Base-by-base conservation (phyloP, 2,888 invertebrate genomes). In the Spisula solida region DNA sequence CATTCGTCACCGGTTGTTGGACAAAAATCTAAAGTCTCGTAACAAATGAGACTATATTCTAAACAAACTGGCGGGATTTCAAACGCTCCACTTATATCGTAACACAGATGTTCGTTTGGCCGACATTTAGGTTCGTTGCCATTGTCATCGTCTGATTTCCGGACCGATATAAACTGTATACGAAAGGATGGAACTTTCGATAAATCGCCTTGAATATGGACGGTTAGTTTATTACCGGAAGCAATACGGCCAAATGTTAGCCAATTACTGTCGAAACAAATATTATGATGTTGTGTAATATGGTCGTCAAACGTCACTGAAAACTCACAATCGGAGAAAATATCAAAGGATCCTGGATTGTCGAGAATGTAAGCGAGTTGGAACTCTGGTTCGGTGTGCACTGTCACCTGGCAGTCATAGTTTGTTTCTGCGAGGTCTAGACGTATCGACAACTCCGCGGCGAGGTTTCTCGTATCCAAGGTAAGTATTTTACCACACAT, bases 11-110 rank as follows among this genome's bases (percentile, higher is more conserved):
- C 55, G 8, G 20, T 29, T n/a, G 12, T 20, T 16, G 29, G 16
- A 84, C 84, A 84, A 31, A 78, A 84, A 1, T 31, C 25, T 18
- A 75, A 55, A 4, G 75, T 20, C 18, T 34, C 75, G 34, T 84
- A 31, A 31, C 84, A 84, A 20, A 84, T 20, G 5, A 84, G 31
- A 25, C 78, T 84, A n/a, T 84, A 78, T 29, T 84, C 75, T 12
- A 84, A 25, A 78, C 84, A 84, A 14, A n/a, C 84, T 55, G 51
- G 8, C 0, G 47, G 51, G 8, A 48, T 20, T 10, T 47, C 31
- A 0, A 14, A 34, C 2, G 70, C 48, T 8, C 75, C 78, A 31
- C 75, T n/a, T n/a, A 84, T 18, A 5, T 31, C 78, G 1, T 48
- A 0, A 78, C 84, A 84, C 31, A 29, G n/a, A 8, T 47, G 18